Conservation (phyloP, 2,113 vertebrate genomes). For the Alexandromys fortis region DNA sequence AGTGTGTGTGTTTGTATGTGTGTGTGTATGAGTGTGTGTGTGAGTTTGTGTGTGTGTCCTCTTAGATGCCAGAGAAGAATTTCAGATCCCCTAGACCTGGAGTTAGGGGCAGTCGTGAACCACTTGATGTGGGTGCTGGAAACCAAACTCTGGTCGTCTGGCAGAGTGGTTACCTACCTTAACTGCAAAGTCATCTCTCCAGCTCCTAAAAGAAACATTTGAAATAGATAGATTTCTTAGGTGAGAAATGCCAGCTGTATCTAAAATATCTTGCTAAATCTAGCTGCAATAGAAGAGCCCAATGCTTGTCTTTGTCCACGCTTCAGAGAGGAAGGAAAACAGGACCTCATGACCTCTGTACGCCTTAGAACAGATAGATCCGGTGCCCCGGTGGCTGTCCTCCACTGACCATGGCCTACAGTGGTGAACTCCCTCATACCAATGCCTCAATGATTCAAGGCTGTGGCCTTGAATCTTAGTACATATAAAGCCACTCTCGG, state of each 20-base stretch:
- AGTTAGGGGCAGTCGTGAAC: background rate
- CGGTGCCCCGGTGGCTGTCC: background rate
- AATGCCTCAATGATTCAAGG: too few species aligned
- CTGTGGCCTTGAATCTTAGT: background rate
- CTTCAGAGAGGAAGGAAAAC: rapidly evolving
- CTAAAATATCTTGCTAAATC: rapidly evolving
- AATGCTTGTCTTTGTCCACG: rapidly evolving
- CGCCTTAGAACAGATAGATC: background rate
- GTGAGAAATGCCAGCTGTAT: background rate
- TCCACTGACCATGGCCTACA: rapidly evolving
- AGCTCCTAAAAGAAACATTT: background rate
- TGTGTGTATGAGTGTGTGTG: background rate
- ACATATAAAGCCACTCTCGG: rapidly evolving
- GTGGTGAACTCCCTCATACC: background rate
- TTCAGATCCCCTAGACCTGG: background rate
- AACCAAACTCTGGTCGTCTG: background rate
- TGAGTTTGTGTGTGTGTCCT: background rate
- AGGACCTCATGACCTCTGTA: too few species aligned
- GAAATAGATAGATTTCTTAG: background rate
- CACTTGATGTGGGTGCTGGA: background rate
- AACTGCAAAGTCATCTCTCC: background rate
- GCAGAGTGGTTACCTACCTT: background rate
- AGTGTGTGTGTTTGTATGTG: background rate
- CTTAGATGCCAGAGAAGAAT: background rate
- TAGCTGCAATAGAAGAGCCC: rapidly evolving